Evolutionary conservation across 35 echinoderm and acorn worm genomes (phyloP).

Genomic region (Heliocidaris erythrogramma): DNA sequence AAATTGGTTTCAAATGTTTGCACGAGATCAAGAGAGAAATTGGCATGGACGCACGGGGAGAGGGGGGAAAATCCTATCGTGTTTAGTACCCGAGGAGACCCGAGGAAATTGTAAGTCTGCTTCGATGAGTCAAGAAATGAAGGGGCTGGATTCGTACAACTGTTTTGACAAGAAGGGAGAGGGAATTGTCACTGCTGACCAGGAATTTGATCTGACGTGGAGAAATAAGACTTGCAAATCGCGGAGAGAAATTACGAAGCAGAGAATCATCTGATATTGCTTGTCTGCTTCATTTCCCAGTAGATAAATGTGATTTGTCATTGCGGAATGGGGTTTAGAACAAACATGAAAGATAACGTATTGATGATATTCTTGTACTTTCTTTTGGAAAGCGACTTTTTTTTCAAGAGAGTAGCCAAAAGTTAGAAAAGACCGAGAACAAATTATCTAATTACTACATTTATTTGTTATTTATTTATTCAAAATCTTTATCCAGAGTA

Average conservation of each 20-base stretch:
- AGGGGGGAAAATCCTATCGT: not conserved
- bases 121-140: not conserved
- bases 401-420: too few relatives aligned
- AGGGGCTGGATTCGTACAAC: not conserved
- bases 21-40: not conserved
- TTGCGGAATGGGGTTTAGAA: not conserved
- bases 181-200: not conserved
- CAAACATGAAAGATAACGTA: not conserved
- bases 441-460: too few relatives aligned
- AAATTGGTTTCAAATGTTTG: constrained; percentile 15
- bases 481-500: too few relatives aligned
- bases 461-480: too few relatives aligned
- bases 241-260: not conserved
- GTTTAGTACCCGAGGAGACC: not conserved
- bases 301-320: not conserved
- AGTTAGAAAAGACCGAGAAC: too few relatives aligned
- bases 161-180: not conserved
- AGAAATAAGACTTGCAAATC: not conserved
- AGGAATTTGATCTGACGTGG: not conserved
- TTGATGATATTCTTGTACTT: not conserved
- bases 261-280: not conserved
- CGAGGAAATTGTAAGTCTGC: not conserved
- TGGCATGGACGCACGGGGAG: not conserved
- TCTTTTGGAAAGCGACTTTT: too few relatives aligned
- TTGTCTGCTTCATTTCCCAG: not conserved